These are phyloP conservation scores for Haliclona indistincta DNA, from an alignment of 37 sponge, comb jelly and placozoan species.

Conservation along the genomic window DNA sequence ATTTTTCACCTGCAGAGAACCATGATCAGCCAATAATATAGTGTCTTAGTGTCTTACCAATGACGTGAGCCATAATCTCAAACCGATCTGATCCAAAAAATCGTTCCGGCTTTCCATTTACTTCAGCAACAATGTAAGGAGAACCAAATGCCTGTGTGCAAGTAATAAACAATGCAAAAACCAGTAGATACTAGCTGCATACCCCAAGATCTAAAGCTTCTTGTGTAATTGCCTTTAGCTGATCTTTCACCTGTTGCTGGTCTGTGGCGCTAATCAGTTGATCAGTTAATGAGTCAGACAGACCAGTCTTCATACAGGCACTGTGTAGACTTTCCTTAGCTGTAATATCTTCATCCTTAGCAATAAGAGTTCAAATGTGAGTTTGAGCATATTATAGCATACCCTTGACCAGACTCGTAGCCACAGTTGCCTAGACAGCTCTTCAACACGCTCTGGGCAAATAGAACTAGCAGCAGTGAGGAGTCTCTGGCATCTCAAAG, in stretches of 20 bases:
- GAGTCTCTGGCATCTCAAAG: slow-evolving; percentile 24
- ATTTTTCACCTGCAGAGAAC: slow-evolving; percentile 44
- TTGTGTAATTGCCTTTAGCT: slow-evolving; percentile 46
- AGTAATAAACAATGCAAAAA: slow-evolving; percentile 3
- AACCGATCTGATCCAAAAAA: slow-evolving; percentile 70
- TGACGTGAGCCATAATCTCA: slow-evolving; percentile 52
- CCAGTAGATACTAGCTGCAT: slow-evolving; percentile 10
- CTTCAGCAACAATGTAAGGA: slow-evolving; percentile 63
- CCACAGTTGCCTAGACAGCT: slow-evolving; percentile 69
- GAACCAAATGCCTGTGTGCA: slow-evolving; percentile 73
- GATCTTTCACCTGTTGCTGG: slow-evolving; percentile 34
- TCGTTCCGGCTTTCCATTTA: slow-evolving; percentile 33
- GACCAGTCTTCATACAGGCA: slow-evolving; percentile 34
- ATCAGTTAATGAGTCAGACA: slow-evolving; percentile 6
- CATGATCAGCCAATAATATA: too few species aligned
- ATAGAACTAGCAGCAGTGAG: slow-evolving; percentile 51
- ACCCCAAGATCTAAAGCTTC: slow-evolving; percentile 77
- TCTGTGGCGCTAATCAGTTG: slow-evolving; percentile 33
- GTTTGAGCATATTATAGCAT: not conserved
- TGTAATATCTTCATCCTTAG: slow-evolving; percentile 53
- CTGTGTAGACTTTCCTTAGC: slow-evolving; percentile 29
- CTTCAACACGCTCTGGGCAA: slow-evolving; percentile 39
- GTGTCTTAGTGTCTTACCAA: slow-evolving; percentile 57
- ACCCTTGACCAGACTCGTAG: slow-evolving; percentile 61
- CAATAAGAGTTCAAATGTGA: not conserved